These are phyloP conservation scores for Psittacula cyanocephala DNA, from an alignment of 2,113 vertebrate species.

Conservation along the genomic window DNA sequence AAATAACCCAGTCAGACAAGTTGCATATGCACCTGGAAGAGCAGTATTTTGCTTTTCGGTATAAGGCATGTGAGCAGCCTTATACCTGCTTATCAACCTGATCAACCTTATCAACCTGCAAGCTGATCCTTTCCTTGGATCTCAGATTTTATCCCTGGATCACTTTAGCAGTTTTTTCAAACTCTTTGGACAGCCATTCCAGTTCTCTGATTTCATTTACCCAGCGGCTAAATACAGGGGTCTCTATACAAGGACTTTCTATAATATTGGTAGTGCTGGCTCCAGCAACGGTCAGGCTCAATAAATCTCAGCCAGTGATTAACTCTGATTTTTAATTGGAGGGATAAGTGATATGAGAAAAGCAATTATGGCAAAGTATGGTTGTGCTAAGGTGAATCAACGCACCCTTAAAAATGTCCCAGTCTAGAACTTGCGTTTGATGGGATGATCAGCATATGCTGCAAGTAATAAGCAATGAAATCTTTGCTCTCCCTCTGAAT, in stretches of 20 bases:
- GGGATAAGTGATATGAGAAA: not conserved
- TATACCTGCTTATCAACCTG: no score
- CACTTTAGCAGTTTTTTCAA: not conserved
- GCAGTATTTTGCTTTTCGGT: not conserved
- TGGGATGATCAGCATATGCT: not conserved
- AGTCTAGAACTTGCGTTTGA: not conserved
- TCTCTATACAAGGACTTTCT: not conserved
- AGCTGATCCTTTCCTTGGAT: not conserved
- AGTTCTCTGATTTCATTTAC: not conserved
- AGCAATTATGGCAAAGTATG: not conserved
- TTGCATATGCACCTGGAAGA: rapidly evolving
- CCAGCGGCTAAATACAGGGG: not conserved
- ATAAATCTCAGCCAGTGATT: not conserved
- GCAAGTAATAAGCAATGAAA: not conserved
- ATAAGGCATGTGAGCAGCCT: not conserved
- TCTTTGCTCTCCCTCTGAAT: not conserved
- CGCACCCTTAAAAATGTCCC: not conserved
- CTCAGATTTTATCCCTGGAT: not conserved
- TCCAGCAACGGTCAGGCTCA: not conserved
- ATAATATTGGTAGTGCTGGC: not conserved
- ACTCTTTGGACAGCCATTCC: not conserved
- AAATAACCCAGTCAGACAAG: not conserved
- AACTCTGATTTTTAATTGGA: not conserved
- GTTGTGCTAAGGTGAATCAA: not conserved
- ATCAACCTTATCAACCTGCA: not conserved